Evolutionary conservation across 2,113 vertebrate genomes (phyloP).

Genomic region (Bothrops jararaca): DNA sequence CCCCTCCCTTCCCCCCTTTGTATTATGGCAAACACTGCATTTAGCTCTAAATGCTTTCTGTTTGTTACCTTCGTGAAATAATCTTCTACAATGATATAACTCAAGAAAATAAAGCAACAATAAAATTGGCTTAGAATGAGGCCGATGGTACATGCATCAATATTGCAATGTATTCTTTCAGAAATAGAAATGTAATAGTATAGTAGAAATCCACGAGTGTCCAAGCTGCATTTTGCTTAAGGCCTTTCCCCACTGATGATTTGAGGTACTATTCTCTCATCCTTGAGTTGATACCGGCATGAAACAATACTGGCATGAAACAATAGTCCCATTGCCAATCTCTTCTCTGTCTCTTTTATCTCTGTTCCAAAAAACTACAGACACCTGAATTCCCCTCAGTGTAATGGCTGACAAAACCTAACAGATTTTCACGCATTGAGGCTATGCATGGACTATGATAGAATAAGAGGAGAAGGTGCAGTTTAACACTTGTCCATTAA

Average conservation of each 20-base stretch:
- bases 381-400: background rate
- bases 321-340: background rate
- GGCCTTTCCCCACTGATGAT: background rate
- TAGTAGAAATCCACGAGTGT: background rate
- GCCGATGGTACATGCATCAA: conserved; percentile 23
- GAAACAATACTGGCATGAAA: background rate
- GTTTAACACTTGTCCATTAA: background rate
- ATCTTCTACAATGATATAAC: conserved; percentile 50
- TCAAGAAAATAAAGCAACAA: conserved; percentile 39
- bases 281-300: background rate
- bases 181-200: conserved; percentile 10
- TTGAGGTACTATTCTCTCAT: background rate
- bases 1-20: conserved; percentile 5
- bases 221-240: background rate
- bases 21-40: conserved; percentile 43
- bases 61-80: conserved; percentile 47
- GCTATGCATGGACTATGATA: background rate
- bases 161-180: conserved; percentile 17
- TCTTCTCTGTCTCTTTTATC: background rate
- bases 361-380: background rate
- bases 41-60: conserved; percentile 53
- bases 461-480: background rate
- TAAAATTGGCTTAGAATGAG: conserved; percentile 33
- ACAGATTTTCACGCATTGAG: background rate
- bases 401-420: background rate